Evolutionary conservation across 2,888 invertebrate genomes (phyloP), one percentile per base, ranked within the genome.

Genomic region (Unio delphinus): DNA sequence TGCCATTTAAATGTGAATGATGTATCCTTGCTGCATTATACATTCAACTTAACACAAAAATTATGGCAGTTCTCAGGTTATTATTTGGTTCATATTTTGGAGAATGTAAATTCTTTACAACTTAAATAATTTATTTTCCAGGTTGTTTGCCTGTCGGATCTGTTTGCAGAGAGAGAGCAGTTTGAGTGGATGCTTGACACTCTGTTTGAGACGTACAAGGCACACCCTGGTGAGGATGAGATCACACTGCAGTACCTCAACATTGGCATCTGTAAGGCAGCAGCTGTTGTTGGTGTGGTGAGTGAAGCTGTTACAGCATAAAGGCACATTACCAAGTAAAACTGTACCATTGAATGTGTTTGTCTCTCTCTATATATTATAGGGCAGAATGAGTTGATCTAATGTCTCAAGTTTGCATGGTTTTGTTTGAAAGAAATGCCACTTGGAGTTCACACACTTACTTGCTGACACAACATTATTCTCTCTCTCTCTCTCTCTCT

Each of bases 101-200:
- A 6, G 15, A 3, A 23, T 23, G 28, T 28, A 6, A 5, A 26
- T 34, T 18, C 55, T 64, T 60, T 54, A 18, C 26, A 45, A 8
- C 45, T 45, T 45, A 8, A 45, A 45, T 11, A 45, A n/a, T 30
- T 34, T 54, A 17, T 61, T 68, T 54, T 77, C 18, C 75, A 89
- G 83, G 91, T 94, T 74, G 91, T 95, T 20, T 92, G 93, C 74
- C 92, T 95, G 78, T 94, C 95, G 0, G 95, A 96, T 89, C 91
- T 95, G 70, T 91, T 91, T 80, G 89, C 88, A 70, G 95, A 95
- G 86, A 92, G 92, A 82, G 92, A 92, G 59, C 95, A 96, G 89
- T 95, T 94, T 90, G 93, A 93, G 55, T 95, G 95, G 94, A 94
- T 96, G 93, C 91, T 95, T 82, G 93, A 94, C 76, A 92, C 93